Evolutionary conservation across 2,888 invertebrate genomes (phyloP), one percentile per base, ranked within the genome.

Genomic region (Platycheirus albimanus): DNA sequence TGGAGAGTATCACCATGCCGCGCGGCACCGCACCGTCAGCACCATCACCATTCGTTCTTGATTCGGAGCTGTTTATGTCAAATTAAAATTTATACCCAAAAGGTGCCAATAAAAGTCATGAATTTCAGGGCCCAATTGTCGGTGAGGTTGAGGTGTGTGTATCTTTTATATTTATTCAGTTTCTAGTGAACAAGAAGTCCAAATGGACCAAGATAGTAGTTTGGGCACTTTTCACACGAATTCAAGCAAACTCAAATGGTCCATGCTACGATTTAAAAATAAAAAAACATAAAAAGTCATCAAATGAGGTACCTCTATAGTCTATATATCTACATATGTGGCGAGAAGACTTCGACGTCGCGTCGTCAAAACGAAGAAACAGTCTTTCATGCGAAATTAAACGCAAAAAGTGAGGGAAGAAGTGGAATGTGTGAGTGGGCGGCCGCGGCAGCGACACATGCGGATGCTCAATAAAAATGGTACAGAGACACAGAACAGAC

Each of bases 41-140:
- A 24, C 3, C 19, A 19, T 5, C 47, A 38, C 52, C 30, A 36
- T 52, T 17, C 15, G 71, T 66, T 71, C 63, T 63, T 49, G 69
- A 63, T 75, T 76, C 49, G 66, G 47, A 66, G 70, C 66, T 71
- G 66, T 81, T 71, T 76, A 81, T 81, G 81, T 81, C 81, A 77
- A 81, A 81, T 81, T 81, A 77, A 81, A 81, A 81, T 81, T 81
- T 81, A 81, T 81, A 70, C 54, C 71, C 38, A 71, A 81, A 80
- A 81, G 81, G 81, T 77, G 76, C 66, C 81, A 81, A 81, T 81
- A 77, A 81, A 81, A 76, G 81, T 81, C 77, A 64, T 33, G 33
- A 56, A 71, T 70, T 64, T 41, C 54, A 41, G 38, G 38, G 36
- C 52, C 24, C 69, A 51, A 58, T 52, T 47, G 74, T 52, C 30